phyloP scores from a whole-genome alignment of 23 tunicate species.

The Pegea sp. region DNA sequence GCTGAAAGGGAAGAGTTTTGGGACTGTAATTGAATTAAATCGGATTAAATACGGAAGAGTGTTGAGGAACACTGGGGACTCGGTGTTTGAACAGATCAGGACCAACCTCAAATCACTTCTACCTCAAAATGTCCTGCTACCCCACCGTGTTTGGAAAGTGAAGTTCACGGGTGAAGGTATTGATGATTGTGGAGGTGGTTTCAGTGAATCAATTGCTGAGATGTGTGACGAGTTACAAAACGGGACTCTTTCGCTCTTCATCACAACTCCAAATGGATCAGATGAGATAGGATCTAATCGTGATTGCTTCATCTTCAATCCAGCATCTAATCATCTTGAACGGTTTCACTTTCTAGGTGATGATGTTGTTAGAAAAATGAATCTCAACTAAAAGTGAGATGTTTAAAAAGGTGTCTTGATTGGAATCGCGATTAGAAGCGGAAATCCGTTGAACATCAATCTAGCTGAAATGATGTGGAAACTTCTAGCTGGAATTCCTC shows the following conservation, averaged over 20 bases:
- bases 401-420: constrained; percentile 70
- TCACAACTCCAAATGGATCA: constrained; percentile 44
- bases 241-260: constrained; percentile 50
- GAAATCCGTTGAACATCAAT: constrained; percentile 61
- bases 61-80: no score
- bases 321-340: no score
- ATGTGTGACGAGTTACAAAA: constrained; percentile 73
- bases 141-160: constrained; percentile 74
- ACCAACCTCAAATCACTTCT: constrained; percentile 21
- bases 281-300: constrained; percentile 62
- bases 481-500: constrained; percentile 28
- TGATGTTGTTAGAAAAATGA: no score
- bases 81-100: constrained; percentile 54
- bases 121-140: constrained; percentile 44
- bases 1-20: constrained; percentile 54
- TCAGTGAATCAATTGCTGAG: constrained; percentile 75
- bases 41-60: no score
- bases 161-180: constrained; percentile 76
- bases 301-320: constrained; percentile 34
- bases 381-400: no score
- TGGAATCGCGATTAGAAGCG: constrained; percentile 75
- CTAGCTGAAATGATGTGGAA: constrained; percentile 84
- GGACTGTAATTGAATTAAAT: constrained; percentile 61
- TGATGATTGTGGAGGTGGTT: constrained; percentile 88
- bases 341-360: no score